A percentile compares a stretch with the other conserved stretches of the same genome.
Evolutionary conservation across 2,888 invertebrate genomes (phyloP).

Genomic region (Limnephilus rhombicus): DNA sequence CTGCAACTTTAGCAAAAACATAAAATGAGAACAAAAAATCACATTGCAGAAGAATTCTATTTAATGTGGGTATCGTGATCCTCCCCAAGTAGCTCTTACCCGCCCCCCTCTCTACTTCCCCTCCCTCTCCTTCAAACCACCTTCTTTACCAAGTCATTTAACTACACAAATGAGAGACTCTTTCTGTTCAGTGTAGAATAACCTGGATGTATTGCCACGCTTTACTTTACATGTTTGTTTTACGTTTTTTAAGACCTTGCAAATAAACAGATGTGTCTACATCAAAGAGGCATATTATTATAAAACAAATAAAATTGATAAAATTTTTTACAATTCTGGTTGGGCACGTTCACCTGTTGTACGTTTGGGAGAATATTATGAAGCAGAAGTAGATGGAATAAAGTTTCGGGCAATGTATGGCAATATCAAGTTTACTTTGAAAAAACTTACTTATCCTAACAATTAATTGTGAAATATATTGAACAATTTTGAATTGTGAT

Average conservation of each 20-base stretch:
- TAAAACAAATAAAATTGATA: neutral
- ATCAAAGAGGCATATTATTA: neutral
- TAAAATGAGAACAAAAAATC: neutral
- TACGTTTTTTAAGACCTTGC: neutral
- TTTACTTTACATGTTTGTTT: neutral
- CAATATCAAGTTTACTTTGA: no score
- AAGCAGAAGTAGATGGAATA: no score
- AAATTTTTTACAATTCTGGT: neutral
- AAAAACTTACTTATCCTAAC: no score
- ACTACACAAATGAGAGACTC: constrained; percentile 62
- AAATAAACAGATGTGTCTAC: neutral
- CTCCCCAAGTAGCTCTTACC: constrained; percentile 26
- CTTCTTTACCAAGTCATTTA: constrained; percentile 58
- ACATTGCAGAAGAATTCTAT: neutral
- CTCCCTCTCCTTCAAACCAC: neutral
- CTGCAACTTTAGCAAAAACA: neutral
- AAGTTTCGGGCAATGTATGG: neutral
- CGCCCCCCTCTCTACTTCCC: neutral
- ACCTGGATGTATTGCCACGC: constrained; percentile 56
- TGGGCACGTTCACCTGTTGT: neutral
- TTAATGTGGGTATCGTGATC: neutral
- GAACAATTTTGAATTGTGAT: no score
- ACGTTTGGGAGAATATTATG: neutral
- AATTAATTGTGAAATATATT: no score
- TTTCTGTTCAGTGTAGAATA: constrained; percentile 54